A percentile compares a stretch with the other conserved stretches of the same genome.
phyloP scores from a whole-genome alignment of 2,113 vertebrate species.

The Syngnathus scovelli region DNA sequence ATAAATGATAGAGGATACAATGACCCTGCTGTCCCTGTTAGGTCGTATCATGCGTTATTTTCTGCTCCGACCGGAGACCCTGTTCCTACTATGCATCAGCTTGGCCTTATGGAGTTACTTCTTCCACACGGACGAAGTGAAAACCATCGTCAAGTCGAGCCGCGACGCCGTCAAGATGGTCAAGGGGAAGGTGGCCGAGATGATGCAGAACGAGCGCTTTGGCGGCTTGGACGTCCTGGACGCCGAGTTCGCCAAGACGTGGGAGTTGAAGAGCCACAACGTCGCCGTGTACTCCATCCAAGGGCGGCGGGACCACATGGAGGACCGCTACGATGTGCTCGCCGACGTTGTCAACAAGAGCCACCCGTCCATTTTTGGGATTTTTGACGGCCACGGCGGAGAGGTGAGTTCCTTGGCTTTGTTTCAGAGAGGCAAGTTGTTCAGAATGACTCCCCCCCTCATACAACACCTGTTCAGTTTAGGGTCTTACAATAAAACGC shows the following conservation, averaged over 20 bases:
- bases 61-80: slow-evolving; percentile 94
- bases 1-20: slow-evolving; percentile 98
- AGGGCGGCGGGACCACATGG: slow-evolving; percentile 96
- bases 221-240: slow-evolving; percentile 90
- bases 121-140: slow-evolving; percentile 99
- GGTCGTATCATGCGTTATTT: slow-evolving; percentile 99
- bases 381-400: slow-evolving; percentile 97
- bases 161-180: slow-evolving; percentile 97
- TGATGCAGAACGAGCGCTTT: slow-evolving; percentile 92
- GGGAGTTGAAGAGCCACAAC: slow-evolving; percentile 92
- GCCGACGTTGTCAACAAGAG: slow-evolving; percentile 89
- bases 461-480: background rate
- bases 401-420: slow-evolving; percentile 75
- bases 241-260: slow-evolving; percentile 93
- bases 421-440: background rate
- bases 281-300: slow-evolving; percentile 97
- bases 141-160: slow-evolving; percentile 97
- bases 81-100: slow-evolving; percentile 95
- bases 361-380: slow-evolving; percentile 92
- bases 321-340: slow-evolving; percentile 92
- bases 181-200: slow-evolving; percentile 96
- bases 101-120: slow-evolving; percentile 98
- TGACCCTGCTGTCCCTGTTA: slow-evolving; percentile 97
- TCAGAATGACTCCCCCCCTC: background rate
- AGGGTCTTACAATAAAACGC: background rate